These are phyloP conservation scores for Sebastes vulpes DNA, from an alignment of 2,797 vertebrate genomes.

Conservation along the genomic window DNA sequence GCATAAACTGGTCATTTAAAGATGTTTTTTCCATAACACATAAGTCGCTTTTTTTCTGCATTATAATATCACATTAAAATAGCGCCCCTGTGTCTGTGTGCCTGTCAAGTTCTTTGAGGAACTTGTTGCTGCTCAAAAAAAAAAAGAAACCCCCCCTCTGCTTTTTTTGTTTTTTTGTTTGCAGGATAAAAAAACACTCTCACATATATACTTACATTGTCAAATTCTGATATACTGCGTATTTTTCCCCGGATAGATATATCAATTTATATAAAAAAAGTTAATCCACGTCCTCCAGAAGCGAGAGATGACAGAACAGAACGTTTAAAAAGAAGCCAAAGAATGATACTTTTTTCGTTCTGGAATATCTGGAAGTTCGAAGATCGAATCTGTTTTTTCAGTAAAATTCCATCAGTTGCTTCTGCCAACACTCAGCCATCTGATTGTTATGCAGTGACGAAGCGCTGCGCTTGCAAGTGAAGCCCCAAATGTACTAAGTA, in stretches of 20 bases:
- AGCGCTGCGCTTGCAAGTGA: conserved; percentile 85
- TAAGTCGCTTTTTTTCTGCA: conserved; percentile 77
- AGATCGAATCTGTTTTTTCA: conserved; percentile 86
- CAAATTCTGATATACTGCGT: conserved; percentile 70
- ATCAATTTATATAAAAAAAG: conserved; percentile 46
- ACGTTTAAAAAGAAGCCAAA: conserved; percentile 30
- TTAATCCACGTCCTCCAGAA: conserved; percentile 76
- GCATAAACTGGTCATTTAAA: conserved; percentile 76
- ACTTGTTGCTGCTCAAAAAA: conserved; percentile 92
- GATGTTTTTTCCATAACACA: conserved; percentile 40
- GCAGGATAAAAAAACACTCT: conserved; percentile 28
- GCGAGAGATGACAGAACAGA: conserved; percentile 31
- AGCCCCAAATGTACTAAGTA: conserved; percentile 88
- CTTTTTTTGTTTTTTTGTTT: background rate
- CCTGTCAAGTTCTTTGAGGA: conserved; percentile 79
- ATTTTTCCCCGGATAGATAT: conserved; percentile 35
- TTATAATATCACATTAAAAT: conserved; percentile 40
- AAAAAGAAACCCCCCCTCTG: conserved; percentile 23
- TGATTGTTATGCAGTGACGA: conserved; percentile 89
- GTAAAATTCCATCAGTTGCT: conserved; percentile 91
- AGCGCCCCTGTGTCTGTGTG: conserved; percentile 62
- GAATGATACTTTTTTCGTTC: conserved; percentile 70
- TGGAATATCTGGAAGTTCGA: conserved; percentile 80
- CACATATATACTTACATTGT: conserved; percentile 78
- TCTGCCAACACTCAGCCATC: conserved; percentile 85